These are phyloP conservation scores for Marmota monax DNA, from an alignment of 2,113 vertebrate genomes.

Conservation along the genomic window DNA sequence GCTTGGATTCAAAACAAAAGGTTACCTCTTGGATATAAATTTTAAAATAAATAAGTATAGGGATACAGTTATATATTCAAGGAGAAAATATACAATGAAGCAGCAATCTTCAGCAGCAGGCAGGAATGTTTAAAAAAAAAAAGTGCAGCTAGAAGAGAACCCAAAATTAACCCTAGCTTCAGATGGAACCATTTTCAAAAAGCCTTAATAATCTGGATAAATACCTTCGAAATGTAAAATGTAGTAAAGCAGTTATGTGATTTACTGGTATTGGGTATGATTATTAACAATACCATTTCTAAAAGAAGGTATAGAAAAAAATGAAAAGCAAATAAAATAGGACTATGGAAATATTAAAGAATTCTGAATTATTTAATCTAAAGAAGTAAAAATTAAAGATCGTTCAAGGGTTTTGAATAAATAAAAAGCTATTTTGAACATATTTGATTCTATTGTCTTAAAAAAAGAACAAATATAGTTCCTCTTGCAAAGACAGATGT, in stretches of 20 bases:
- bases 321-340: neutral
- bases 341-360: conserved; percentile 16
- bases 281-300: neutral
- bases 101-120: neutral
- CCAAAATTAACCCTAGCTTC: neutral
- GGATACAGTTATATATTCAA: neutral
- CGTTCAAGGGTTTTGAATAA: neutral
- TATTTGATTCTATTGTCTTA: conserved; percentile 13
- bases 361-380: conserved; percentile 23
- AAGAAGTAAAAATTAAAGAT: neutral
- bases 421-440: neutral
- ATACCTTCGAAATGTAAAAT: neutral
- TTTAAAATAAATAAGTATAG: conserved; percentile 53
- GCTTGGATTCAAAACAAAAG: conserved; percentile 68
- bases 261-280: neutral
- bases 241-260: neutral
- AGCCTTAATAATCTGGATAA: neutral
- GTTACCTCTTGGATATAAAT: conserved; percentile 33
- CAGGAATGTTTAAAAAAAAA: neutral
- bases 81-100: conserved; percentile 1
- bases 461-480: neutral
- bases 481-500: neutral
- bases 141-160: neutral
- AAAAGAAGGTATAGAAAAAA: neutral
- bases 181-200: neutral